Evolutionary conservation across 2,888 invertebrate genomes (phyloP), one percentile per base, ranked within the genome.

Genomic region (Phengaris arion): DNA sequence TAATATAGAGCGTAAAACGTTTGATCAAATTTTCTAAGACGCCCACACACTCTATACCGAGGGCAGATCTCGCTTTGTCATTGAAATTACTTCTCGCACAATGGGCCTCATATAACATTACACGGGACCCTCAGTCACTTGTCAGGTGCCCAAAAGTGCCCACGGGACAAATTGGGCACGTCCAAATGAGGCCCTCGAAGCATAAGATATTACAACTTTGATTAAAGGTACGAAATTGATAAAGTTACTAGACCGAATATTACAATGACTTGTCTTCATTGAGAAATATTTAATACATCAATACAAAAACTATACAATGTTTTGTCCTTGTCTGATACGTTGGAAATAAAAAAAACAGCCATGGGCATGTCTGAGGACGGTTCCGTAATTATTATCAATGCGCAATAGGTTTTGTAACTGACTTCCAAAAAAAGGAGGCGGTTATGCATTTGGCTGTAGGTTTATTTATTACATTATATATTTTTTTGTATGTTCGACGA

Each of bases 21-120:
- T 64, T 64, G 64, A 68, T 68, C 74, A 68, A 74, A 74, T 48
- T 74, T 68, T 68, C n/a, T 68, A 68, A 68, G 68, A 35, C 51
- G 35, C 64, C 64, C 35, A 35, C 22, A 35, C 64, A 45, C 13
- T 9, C 10, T 64, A 64, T 13, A 35, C 4, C 4, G 6, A 64
- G 35, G 69, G 68, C 35, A 35, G 35, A 35, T 46, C 72, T 74
- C 76, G 78, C 82, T 81, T 80, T 82, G 81, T 83, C 83, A 82
- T 83, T 81, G 82, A 80, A 82, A 82, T 82, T 80, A 82, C 82
- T 80, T 78, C 79, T 74, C 78, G 82, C 81, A 82, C 82, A 84
- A 79, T 83, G 81, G 80, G 80, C 77, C 81, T 80, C 80, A 80
- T 81, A 82, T 82, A 81, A 83, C 82, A 82, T 84, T 82, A 82